These are phyloP conservation scores for Apamea anceps DNA, from an alignment of 2,888 invertebrate species.

Conservation along the genomic window DNA sequence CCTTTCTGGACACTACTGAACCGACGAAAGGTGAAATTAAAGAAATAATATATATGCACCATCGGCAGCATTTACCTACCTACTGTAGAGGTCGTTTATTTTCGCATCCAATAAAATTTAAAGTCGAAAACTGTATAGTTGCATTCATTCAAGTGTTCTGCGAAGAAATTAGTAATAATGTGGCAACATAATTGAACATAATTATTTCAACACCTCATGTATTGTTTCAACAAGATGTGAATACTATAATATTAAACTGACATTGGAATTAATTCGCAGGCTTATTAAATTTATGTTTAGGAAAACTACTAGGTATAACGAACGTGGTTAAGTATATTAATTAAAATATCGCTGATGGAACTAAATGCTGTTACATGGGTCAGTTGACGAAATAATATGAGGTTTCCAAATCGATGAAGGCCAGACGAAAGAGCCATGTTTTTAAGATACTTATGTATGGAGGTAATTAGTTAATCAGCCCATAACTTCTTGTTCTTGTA, in stretches of 20 bases:
- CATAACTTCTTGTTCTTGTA: slow-evolving; percentile 9
- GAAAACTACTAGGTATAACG: slow-evolving; percentile 38
- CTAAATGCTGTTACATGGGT: slow-evolving; percentile 35
- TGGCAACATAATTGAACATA: slow-evolving; percentile 26
- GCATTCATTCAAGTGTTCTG: slow-evolving; percentile 33
- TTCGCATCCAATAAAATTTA: background rate
- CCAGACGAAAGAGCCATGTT: slow-evolving; percentile 35
- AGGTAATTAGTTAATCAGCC: slow-evolving; percentile 13
- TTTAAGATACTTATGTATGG: slow-evolving; percentile 26
- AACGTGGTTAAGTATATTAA: slow-evolving; percentile 26
- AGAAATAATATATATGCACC: background rate
- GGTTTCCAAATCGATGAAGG: slow-evolving; percentile 53
- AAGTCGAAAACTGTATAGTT: slow-evolving; percentile 9
- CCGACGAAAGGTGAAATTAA: background rate
- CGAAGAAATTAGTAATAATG: slow-evolving; percentile 25
- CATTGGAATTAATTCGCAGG: slow-evolving; percentile 52
- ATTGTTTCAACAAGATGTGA: slow-evolving; percentile 24
- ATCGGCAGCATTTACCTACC: slow-evolving; percentile 1
- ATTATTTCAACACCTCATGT: slow-evolving; percentile 25
- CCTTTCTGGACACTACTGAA: background rate
- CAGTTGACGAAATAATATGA: slow-evolving; percentile 36
- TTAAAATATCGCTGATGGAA: slow-evolving; percentile 34
- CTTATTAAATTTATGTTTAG: slow-evolving; percentile 29
- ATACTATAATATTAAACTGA: slow-evolving; percentile 32
- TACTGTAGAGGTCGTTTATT: slow-evolving; percentile 9